Base-by-base conservation (phyloP, 2,888 invertebrate genomes). In the Drosophila kanekoi region DNA sequence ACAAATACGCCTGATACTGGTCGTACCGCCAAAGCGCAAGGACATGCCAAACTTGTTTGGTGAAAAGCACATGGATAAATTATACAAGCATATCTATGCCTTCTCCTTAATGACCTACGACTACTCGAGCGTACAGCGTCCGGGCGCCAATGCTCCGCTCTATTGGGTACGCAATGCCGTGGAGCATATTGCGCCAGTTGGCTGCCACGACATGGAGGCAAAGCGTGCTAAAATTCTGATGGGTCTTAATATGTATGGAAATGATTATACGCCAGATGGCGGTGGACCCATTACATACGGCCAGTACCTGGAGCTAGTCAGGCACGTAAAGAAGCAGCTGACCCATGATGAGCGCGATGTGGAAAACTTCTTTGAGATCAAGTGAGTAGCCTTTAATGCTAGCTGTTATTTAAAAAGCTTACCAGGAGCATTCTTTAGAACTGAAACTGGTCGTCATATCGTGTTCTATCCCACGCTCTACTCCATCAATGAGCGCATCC, bases 41-140 rank as follows among this genome's bases (percentile, higher is more conserved):
- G 94, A 94, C 72, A 93, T 94, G 45, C 92, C 93, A 6, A 95
- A 96, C 86, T 94, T 96, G 80, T 97, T 98, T 92, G 94, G 94
- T 33, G 93, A 94, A 59, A 93, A 95, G 75, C 95, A 98, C 77
- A 97, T 97, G 91, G 95, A 96, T 85, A 94, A 94, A 48, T 93
- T 98, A 52, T 95, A 95, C 70, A 95, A 96, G 5, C 93, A 95
- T 91, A 95, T 98, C 0, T 95, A 96, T 85, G 96, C 95, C 23
- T 97, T 98, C 90, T 98, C 98, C 35, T 93, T 99, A n/a, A 98
- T 98, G 98, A 98, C 98, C 0, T 99, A 99, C 90, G 98, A 99
- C 91, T 98, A 95, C 92, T 98, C 98, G 2, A 96, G 93, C 91
- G 94, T 96, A 11, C 95, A 96, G 90, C 94, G 96, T 84, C 97